A percentile compares a stretch with the other conserved stretches of the same genome.
Conservation (phyloP, 2,113 vertebrate species). For the Chaenocephalus aceratus region DNA sequence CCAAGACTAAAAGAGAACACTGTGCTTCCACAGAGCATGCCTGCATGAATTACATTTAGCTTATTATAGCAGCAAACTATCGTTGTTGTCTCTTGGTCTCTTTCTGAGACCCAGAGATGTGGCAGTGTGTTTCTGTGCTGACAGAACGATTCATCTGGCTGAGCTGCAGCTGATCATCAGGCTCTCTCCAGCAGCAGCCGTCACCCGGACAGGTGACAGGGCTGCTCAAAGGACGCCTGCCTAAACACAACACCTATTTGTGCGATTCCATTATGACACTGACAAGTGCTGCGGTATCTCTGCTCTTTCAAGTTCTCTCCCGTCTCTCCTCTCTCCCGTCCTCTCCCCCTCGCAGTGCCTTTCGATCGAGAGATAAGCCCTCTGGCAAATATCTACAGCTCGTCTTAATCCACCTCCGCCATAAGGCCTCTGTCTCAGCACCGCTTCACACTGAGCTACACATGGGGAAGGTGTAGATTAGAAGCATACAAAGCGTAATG, state of each 20-base stretch:
- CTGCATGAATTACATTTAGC: no score
- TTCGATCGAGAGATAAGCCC: constrained; percentile 32
- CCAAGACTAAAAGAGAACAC: neutral
- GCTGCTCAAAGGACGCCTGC: constrained; percentile 43
- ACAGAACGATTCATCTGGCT: constrained; percentile 54
- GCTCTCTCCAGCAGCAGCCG: constrained; percentile 45
- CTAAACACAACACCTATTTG: constrained; percentile 59
- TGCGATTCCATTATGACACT: constrained; percentile 49
- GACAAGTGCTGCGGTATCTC: constrained; percentile 41
- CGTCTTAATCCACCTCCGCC: neutral
- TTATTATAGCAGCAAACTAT: constrained; percentile 7
- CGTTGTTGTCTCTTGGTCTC: neutral
- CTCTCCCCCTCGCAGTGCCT: neutral
- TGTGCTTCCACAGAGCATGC: no score
- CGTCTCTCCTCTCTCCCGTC: neutral
- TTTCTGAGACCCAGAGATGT: neutral
- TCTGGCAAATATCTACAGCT: neutral
- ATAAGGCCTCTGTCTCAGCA: neutral
- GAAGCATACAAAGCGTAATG: neutral
- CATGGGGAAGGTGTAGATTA: constrained; percentile 11
- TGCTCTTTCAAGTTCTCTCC: constrained; percentile 5
- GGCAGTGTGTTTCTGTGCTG: constrained; percentile 44
- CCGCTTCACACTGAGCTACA: constrained; percentile 14
- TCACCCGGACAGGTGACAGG: constrained; percentile 64
- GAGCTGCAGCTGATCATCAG: constrained; percentile 55